Percentiles rank a stretch among this genome's conserved stretches.
These are phyloP conservation scores for Oscheius sp. DNA, from an alignment of 2,888 invertebrate genomes.

Conservation along the genomic window DNA sequence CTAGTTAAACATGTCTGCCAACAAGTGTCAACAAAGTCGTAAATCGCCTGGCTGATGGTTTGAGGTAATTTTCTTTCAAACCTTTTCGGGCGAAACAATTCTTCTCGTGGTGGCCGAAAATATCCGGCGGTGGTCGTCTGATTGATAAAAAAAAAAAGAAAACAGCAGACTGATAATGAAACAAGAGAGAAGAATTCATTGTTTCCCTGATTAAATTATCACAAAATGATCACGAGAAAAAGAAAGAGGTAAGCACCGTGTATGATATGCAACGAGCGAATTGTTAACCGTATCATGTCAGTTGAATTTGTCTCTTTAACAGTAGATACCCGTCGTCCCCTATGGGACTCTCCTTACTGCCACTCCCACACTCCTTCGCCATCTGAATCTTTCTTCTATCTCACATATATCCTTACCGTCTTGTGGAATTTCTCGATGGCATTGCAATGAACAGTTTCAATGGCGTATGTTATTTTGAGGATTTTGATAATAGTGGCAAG, in stretches of 20 bases:
- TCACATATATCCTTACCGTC: conserved; percentile 20
- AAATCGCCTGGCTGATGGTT: too few relatives aligned
- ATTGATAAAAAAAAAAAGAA: neutral
- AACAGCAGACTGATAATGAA: neutral
- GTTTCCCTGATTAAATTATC: neutral
- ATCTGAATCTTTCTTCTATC: conserved; percentile 4
- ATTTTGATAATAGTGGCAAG: conserved; percentile 37
- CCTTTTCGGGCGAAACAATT: too few relatives aligned
- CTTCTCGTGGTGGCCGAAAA: too few relatives aligned
- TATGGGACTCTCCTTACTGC: conserved; percentile 30
- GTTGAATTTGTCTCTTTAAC: conserved; percentile 24
- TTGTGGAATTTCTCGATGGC: conserved; percentile 25
- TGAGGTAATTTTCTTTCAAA: too few relatives aligned
- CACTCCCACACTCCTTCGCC: conserved; percentile 16
- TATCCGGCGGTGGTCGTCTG: neutral
- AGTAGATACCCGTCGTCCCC: conserved; percentile 30
- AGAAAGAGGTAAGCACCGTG: conserved; percentile 22
- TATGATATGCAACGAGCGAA: conserved; percentile 2
- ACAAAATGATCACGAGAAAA: neutral
- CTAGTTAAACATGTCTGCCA: too few relatives aligned
- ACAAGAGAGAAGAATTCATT: neutral
- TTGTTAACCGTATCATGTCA: conserved; percentile 19
- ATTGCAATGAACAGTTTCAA: conserved; percentile 28
- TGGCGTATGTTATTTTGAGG: conserved; percentile 15
- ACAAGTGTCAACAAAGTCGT: too few relatives aligned